Conservation (phyloP, 2,797 vertebrate species). For the Lutjanus campechanus region DNA sequence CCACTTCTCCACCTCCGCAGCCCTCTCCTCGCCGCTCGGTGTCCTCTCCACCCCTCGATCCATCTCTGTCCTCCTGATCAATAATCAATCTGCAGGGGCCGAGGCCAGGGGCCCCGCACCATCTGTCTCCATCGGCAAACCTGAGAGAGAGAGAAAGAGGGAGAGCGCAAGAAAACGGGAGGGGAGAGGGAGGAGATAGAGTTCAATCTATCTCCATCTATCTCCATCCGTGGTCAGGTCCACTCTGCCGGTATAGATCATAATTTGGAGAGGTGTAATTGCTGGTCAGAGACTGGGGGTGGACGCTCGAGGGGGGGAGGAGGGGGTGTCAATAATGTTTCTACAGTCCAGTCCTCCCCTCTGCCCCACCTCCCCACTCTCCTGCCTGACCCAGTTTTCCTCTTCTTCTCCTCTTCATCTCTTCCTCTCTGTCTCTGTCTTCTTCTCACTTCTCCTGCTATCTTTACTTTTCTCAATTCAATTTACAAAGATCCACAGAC, state of each 20-base stretch:
- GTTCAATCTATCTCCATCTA: conserved; percentile 82
- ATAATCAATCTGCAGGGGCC: conserved; percentile 90
- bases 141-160: conserved; percentile 37
- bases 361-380: conserved; percentile 63
- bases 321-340: conserved; percentile 83
- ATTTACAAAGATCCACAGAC: conserved; percentile 71
- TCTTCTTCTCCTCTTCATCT: conserved; percentile 62
- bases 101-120: conserved; percentile 75
- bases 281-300: conserved; percentile 81
- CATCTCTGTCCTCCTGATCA: conserved; percentile 90
- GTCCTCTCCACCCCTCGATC: conserved; percentile 83
- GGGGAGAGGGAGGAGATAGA: conserved; percentile 64
- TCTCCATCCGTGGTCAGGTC: conserved; percentile 82
- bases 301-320: conserved; percentile 27
- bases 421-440: conserved; percentile 58
- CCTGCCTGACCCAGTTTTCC: conserved; percentile 80
- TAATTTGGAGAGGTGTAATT: conserved; percentile 89
- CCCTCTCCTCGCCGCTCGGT: conserved; percentile 42
- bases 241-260: conserved; percentile 87
- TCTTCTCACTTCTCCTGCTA: conserved; percentile 64
- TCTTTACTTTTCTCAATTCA: conserved; percentile 71
- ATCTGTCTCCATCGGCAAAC: conserved; percentile 85
- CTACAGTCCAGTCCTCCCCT: conserved; percentile 73
- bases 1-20: conserved; percentile 67
- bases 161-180: conserved; percentile 30